Evolutionary conservation across 37 sponge, comb jelly and placozoan species (phyloP).

Genomic region (Mnemiopsis leidyi): DNA sequence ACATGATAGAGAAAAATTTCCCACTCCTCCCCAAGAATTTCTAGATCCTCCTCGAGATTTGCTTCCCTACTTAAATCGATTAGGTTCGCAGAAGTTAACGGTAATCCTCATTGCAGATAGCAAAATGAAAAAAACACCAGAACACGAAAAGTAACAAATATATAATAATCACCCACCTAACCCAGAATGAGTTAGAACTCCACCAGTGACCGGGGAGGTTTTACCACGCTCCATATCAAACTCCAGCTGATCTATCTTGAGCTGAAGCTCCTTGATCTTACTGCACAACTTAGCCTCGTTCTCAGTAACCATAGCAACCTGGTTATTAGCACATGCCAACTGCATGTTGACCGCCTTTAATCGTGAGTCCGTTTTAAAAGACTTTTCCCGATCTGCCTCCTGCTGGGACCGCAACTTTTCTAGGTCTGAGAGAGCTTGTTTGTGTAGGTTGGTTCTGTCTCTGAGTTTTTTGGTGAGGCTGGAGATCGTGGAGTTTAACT

Average conservation of each 20-base stretch:
- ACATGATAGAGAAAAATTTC: too few species aligned
- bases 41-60: too few species aligned
- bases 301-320: conserved; percentile 6
- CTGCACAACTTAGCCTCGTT: conserved; percentile 10
- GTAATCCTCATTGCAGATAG: too few species aligned
- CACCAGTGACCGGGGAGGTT: not conserved
- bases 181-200: conserved; percentile 46
- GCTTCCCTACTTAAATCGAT: too few species aligned
- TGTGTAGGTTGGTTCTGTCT: not conserved
- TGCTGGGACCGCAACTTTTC: not conserved
- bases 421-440: not conserved
- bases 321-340: conserved; percentile 4
- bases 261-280: conserved; percentile 40
- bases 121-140: not conserved
- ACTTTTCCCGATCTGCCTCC: not conserved
- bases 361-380: not conserved
- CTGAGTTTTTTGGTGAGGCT: not conserved
- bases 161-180: not conserved
- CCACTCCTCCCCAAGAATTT: too few species aligned
- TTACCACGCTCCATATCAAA: conserved; percentile 13
- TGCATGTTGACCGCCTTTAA: not conserved
- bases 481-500: not conserved
- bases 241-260: conserved; percentile 16
- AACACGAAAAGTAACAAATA: not conserved
- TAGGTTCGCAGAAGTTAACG: too few species aligned